These are phyloP conservation scores for Artemia sinica DNA, from an alignment of 2,888 invertebrate genomes.

Conservation along the genomic window DNA sequence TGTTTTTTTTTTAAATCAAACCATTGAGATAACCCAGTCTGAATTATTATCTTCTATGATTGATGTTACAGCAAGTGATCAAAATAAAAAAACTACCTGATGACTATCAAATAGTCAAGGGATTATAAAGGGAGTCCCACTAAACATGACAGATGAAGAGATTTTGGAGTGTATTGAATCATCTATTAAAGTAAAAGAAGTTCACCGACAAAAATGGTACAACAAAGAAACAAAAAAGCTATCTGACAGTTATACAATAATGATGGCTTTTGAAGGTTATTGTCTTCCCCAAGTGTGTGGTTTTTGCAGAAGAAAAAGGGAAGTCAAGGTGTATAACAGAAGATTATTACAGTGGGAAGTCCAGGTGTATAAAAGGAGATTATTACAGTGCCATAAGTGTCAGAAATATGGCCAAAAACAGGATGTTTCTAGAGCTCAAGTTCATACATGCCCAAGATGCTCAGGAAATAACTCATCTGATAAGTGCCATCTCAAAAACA, in stretches of 20 bases:
- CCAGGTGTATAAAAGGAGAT: no score
- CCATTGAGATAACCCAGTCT: no score
- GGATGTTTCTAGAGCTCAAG: no score
- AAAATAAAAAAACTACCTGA: not conserved
- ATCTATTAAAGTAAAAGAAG: no score
- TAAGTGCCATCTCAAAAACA: no score
- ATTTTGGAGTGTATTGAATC: not conserved
- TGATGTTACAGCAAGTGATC: no score
- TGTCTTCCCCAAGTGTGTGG: not conserved
- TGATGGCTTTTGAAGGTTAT: conserved; percentile 1
- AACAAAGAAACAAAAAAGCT: conserved; percentile 4
- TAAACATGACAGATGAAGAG: conserved; percentile 2
- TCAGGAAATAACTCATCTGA: no score
- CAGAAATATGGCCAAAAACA: no score
- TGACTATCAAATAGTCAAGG: not conserved
- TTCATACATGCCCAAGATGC: no score
- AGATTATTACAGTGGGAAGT: not conserved
- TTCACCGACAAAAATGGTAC: conserved; percentile 6
- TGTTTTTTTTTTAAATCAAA: no score
- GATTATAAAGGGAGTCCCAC: not conserved
- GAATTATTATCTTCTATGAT: no score
- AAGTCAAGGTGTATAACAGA: conserved; percentile 1
- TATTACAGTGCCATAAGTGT: no score
- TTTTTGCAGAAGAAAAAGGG: not conserved
- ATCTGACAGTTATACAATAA: not conserved